Evolutionary conservation across 30 jellyfish, hydroid and myxozoan species (phyloP).

Genomic region (Hydra vulgaris): DNA sequence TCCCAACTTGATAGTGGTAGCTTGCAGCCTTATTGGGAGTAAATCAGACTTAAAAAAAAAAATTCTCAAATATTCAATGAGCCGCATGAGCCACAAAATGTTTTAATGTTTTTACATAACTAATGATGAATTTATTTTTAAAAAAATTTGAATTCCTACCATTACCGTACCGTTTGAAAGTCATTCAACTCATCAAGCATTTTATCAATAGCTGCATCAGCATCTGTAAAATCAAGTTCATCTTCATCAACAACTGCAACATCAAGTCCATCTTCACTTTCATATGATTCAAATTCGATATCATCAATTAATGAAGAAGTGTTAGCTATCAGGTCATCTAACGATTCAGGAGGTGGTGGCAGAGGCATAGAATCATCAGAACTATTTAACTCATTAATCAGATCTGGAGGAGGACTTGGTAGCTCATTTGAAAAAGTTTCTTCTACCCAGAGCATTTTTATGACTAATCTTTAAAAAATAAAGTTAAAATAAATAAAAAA

Average conservation of each 20-base stretch:
- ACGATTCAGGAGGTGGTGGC: neutral
- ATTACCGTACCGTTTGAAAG: conserved; percentile 41
- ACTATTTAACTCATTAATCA: neutral
- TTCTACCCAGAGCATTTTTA: neutral
- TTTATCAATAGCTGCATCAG: conserved; percentile 94
- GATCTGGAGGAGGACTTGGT: neutral
- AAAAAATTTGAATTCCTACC: neutral
- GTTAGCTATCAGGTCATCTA: neutral
- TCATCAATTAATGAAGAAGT: neutral
- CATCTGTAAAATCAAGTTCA: conserved; percentile 84
- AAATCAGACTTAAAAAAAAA: no score
- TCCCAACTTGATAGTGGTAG: no score
- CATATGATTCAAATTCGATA: neutral
- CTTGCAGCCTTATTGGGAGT: no score
- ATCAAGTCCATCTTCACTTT: conserved; percentile 15
- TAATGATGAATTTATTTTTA: neutral
- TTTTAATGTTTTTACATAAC: no score
- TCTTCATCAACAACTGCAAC: conserved; percentile 22
- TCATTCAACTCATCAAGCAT: conserved; percentile 90
- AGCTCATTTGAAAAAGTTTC: neutral
- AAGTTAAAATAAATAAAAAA: no score
- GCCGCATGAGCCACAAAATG: no score
- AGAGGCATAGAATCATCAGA: neutral
- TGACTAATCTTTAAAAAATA: no score
- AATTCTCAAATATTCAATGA: no score